phyloP scores from a whole-genome alignment of 2,888 invertebrate species.

The Melangyna quadrimaculata region DNA sequence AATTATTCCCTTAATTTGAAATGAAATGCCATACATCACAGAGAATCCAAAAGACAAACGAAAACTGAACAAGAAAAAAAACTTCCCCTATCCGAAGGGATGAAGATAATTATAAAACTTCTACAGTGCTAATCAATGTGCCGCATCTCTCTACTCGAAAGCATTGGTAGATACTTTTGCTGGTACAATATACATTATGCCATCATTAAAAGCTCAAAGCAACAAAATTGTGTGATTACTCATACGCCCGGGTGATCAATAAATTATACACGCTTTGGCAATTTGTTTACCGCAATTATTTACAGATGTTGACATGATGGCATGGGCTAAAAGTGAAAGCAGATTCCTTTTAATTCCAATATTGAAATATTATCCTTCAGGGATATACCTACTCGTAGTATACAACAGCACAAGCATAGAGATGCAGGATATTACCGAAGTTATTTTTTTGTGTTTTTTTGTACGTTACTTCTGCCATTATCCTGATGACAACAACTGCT shows the following conservation, averaged over 20 bases:
- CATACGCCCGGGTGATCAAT: conserved; percentile 55
- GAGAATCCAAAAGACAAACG: neutral
- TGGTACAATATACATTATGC: neutral
- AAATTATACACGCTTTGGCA: conserved; percentile 58
- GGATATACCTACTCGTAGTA: no score
- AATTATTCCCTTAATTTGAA: conserved; percentile 42
- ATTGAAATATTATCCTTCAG: conserved; percentile 31
- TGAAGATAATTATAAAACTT: conserved; percentile 24
- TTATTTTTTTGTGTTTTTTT: neutral
- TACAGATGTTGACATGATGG: conserved; percentile 50
- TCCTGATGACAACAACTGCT: conserved; percentile 13
- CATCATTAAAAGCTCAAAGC: conserved; percentile 35
- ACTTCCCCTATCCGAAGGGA: neutral
- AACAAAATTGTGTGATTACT: conserved; percentile 23
- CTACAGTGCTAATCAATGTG: conserved; percentile 7
- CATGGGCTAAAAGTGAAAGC: conserved; percentile 18
- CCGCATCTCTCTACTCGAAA: neutral
- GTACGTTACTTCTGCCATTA: neutral
- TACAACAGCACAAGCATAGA: neutral
- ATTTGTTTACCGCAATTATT: conserved; percentile 65
- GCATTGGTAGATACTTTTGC: neutral
- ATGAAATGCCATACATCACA: neutral
- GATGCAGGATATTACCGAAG: neutral
- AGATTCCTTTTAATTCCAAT: conserved; percentile 24
- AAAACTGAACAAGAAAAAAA: neutral